Evolutionary conservation across 1,140 invertebrate species (phyloP), one percentile per base, ranked within the genome.

Genomic region (Cotesia glomerata): DNA sequence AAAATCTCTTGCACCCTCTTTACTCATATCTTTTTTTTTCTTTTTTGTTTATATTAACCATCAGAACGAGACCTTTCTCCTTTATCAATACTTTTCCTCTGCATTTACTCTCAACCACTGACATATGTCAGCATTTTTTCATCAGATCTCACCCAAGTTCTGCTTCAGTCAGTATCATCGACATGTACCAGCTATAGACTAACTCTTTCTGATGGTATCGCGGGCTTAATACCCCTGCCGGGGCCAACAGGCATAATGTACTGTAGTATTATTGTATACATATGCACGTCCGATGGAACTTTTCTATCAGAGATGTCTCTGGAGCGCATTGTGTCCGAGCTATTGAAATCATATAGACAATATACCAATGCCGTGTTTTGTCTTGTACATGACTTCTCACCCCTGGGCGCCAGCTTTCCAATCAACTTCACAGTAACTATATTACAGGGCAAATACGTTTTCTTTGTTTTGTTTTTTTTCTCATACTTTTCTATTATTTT

Each of bases 291-390:
- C 66, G 66, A 69, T 69, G 66, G 34, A 69, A 69, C 66, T 69
- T 69, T 45, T 69, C 34, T 69, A 54, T 69, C 54, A 36, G 49
- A 49, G 26, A 36, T 68, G 16, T 62, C 39, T 73, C 52, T 18
- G 8, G 56, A 45, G 36, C 69, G 73, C 73, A 75, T 76, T 79
- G 74, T 75, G 49, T 74, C 68, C 70, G 69, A 66, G 63, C 72
- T 73, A 77, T 79, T 76, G 74, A 77, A 73, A 58, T 68, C 72
- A 45, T 72, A 66, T 62, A 69, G 54, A 78, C 77, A 78, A 80
- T 78, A 75, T 72, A 52, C 64, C 69, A 72, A 77, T 71, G 74
- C 69, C 58, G 71, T 71, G 70, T 79, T 78, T 79, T 76, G 74
- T 76, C 69, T 61, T 56, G 73, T 45, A 9, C 39, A 11, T 72